These are phyloP conservation scores for Melanotus villosus DNA, from an alignment of 2,888 invertebrate species.

Conservation along the genomic window DNA sequence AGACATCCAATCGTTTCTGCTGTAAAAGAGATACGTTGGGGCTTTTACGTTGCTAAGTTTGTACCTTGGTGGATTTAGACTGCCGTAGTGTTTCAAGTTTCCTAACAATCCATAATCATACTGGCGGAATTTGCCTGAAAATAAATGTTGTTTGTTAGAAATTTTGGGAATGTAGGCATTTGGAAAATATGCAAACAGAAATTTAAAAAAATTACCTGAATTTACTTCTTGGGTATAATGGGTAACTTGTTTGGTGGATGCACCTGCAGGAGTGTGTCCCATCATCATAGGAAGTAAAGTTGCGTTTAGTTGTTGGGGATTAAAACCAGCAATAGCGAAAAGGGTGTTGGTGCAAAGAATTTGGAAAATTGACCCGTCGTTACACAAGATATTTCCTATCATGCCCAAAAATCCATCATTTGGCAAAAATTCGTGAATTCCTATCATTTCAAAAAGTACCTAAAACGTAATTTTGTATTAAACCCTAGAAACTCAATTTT, in stretches of 20 bases:
- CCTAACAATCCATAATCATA: no score
- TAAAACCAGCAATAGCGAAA: background rate
- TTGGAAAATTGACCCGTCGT: conserved; percentile 70
- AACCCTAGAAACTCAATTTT: conserved; percentile 72
- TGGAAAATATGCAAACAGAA: no score
- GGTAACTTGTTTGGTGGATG: conserved; percentile 50
- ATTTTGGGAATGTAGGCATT: no score
- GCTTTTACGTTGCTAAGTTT: no score
- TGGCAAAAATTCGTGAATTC: conserved; percentile 75
- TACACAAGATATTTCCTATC: conserved; percentile 72
- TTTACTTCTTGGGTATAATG: conserved; percentile 52
- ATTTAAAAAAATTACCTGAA: conserved; percentile 46
- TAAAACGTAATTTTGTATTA: background rate
- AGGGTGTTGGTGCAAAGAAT: conserved; percentile 70
- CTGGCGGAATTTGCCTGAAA: no score
- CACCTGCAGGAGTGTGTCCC: conserved; percentile 52
- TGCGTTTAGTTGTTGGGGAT: no score
- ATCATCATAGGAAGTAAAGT: conserved; percentile 50
- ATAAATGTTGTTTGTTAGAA: no score
- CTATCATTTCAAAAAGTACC: background rate
- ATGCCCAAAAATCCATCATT: conserved; percentile 69
- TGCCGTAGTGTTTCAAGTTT: no score
- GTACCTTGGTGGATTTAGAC: no score
- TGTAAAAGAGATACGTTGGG: no score
- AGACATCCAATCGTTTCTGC: no score